These are phyloP conservation scores for Lepidurus apus DNA, from an alignment of 1,140 invertebrate species.

Conservation along the genomic window DNA sequence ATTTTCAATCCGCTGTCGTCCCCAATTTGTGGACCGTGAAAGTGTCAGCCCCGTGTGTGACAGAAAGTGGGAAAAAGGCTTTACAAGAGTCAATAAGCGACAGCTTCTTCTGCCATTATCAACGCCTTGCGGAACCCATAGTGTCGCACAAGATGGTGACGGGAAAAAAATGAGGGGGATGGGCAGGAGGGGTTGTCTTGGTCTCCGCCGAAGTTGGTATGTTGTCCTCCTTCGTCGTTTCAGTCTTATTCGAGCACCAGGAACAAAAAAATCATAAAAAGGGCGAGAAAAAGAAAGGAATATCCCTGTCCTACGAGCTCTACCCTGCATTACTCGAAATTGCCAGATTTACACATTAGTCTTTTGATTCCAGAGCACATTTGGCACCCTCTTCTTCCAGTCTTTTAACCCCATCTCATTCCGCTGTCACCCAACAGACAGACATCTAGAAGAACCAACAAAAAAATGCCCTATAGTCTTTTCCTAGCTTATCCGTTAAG, in stretches of 20 bases:
- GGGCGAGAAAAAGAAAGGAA: neutral
- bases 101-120: constrained; percentile 18
- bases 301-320: neutral
- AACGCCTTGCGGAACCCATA: neutral
- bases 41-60: constrained; percentile 8
- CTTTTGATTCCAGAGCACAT: constrained; percentile 1
- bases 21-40: constrained; percentile 12
- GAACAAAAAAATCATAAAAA: too few relatives aligned
- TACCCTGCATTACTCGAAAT: neutral
- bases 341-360: constrained; percentile 8
- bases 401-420: neutral
- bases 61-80: neutral
- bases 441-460: neutral
- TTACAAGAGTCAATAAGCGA: constrained; percentile 22
- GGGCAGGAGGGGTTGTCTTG: neutral
- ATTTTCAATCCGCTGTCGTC: constrained; percentile 16
- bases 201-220: neutral
- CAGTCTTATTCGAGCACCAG: too few relatives aligned
- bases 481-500: neutral
- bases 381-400: neutral
- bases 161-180: neutral
- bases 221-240: neutral
- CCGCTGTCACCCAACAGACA: neutral
- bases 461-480: neutral
- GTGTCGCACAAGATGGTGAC: constrained; percentile 20